Evolutionary conservation across 2,113 vertebrate species (phyloP), one percentile per base, ranked within the genome.

Genomic region (Chloropsis cyanopogon): DNA sequence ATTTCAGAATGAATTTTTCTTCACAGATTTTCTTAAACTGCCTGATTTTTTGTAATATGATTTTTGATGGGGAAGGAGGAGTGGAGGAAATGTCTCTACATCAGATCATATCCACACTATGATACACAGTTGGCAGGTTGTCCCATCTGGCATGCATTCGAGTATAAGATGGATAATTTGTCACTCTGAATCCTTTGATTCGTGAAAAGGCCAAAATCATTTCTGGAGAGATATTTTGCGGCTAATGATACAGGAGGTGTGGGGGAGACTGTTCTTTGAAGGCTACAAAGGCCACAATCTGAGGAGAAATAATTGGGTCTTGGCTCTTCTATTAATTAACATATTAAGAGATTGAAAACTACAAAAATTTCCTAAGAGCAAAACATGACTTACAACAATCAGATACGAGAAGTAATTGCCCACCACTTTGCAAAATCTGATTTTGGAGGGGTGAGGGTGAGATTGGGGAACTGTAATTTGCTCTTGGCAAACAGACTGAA

Each of bases 401-500:
- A 82, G 44, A 78, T 46, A 78, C 19, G 68, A 90, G 73, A 89
- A 78, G 37, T 93, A 95, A 97, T 88, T 95, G 86, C 86, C 90
- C 93, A 92, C 65, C 60, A 90, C 50, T 64, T 64, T 82, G 59
- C 80, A 90, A 86, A 97, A 94, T 88, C 81, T 96, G 50, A 96
- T 88, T 94, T 95, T 95, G 90, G 81, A 61, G 89, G 84, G 95
- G 88, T 85, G 59, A 65, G 71, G 82, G 85, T 97, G 64, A 93
- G 90, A 92, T 24, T 85, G 80, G 50, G 68, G 69, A 88, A 73
- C 42, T 57, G 79, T 81, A 96, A 96, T 97, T 96, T 96, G 71
- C 88, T 97, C 88, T 95, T 94, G 89, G 90, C 89, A 96, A 97
- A 94, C 96, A 90, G 63, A 49, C 15, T 35, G 95, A 89, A 93